Evolutionary conservation across 2,797 vertebrate genomes (phyloP).

Genomic region (Pseudopleuronectes americanus): DNA sequence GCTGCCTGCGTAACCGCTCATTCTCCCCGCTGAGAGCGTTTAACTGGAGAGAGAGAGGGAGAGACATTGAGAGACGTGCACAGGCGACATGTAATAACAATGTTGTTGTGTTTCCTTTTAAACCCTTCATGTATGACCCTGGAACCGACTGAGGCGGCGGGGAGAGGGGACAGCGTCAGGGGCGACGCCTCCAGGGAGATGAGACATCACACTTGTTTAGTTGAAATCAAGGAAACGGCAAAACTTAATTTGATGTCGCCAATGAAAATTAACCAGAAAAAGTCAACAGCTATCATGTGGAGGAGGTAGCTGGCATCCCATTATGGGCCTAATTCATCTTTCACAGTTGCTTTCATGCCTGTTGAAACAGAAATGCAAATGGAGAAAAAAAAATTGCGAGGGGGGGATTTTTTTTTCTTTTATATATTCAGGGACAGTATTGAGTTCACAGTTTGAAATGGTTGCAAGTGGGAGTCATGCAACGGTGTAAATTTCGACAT

Average conservation of each 20-base stretch:
- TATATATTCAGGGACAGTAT: slow-evolving; percentile 43
- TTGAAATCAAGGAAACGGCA: slow-evolving; percentile 48
- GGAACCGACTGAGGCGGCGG: slow-evolving; percentile 6
- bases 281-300: slow-evolving; percentile 68
- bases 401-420: not conserved
- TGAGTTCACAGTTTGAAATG: slow-evolving; percentile 65
- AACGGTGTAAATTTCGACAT: slow-evolving; percentile 79
- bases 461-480: slow-evolving; percentile 67
- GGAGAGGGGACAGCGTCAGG: not conserved
- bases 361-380: slow-evolving; percentile 76
- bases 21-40: slow-evolving; percentile 76
- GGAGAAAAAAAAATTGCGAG: slow-evolving; percentile 52
- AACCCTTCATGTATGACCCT: slow-evolving; percentile 12
- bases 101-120: not conserved
- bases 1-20: slow-evolving; percentile 69
- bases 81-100: slow-evolving; percentile 32
- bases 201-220: slow-evolving; percentile 44
- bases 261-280: slow-evolving; percentile 61
- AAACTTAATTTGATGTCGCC: slow-evolving; percentile 53
- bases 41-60: slow-evolving; percentile 73
- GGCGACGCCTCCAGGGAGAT: slow-evolving; percentile 22
- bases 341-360: slow-evolving; percentile 73
- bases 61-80: slow-evolving; percentile 32
- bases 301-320: slow-evolving; percentile 70
- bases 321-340: slow-evolving; percentile 75